These are phyloP conservation scores for Trinectes maculatus DNA, from an alignment of 2,113 vertebrate genomes.

Conservation along the genomic window DNA sequence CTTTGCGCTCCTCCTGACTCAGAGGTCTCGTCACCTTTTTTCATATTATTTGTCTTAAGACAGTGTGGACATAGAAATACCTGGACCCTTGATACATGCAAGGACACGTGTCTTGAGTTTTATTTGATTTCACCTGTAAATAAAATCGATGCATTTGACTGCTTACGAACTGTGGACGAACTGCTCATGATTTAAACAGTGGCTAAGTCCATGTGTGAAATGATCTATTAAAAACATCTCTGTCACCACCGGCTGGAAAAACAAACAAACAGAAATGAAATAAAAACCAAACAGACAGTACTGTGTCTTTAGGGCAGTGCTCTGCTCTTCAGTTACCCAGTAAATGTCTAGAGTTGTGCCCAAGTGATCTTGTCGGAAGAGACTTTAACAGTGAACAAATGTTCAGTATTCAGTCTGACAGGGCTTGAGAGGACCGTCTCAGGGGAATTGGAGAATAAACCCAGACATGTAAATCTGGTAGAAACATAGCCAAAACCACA, in stretches of 20 bases:
- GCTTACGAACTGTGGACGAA: background rate
- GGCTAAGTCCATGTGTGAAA: too few species aligned
- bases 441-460: background rate
- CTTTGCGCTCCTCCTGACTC: slow-evolving; percentile 25
- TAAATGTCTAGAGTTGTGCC: background rate
- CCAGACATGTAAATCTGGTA: background rate
- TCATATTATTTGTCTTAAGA: too few species aligned
- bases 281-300: too few species aligned
- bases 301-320: background rate
- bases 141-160: background rate
- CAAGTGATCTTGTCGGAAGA: background rate
- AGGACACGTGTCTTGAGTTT: background rate
- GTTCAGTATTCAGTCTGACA: background rate
- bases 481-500: background rate
- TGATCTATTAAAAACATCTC: background rate
- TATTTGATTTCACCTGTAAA: background rate
- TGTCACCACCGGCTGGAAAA: background rate
- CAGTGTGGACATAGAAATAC: too few species aligned
- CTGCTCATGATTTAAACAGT: background rate
- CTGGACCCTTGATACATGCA: background rate
- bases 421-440: background rate
- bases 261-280: background rate
- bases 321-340: background rate
- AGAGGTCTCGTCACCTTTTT: slow-evolving; percentile 26
- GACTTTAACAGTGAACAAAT: background rate